These are phyloP conservation scores for Embidobia sp. DNA, from an alignment of 2,888 invertebrate species.

Conservation along the genomic window DNA sequence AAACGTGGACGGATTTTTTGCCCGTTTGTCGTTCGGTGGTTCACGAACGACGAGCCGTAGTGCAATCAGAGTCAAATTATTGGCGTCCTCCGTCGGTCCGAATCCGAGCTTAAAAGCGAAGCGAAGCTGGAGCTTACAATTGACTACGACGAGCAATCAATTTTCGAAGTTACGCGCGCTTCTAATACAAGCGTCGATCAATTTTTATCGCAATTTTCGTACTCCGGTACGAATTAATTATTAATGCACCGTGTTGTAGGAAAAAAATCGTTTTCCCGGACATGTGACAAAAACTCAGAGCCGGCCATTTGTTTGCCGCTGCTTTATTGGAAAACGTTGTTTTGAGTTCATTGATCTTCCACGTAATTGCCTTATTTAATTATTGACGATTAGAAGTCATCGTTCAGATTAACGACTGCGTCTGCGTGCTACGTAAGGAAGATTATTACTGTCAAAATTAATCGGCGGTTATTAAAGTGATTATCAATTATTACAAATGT, in stretches of 20 bases:
- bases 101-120: conserved; percentile 35
- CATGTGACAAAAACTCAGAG: conserved; percentile 28
- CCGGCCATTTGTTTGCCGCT: neutral
- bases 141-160: conserved; percentile 43
- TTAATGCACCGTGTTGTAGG: neutral
- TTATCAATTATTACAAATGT: too few relatives aligned
- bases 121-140: conserved; percentile 26
- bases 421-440: too few relatives aligned
- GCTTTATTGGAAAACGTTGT: conserved; percentile 10
- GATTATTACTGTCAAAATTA: conserved; percentile 17
- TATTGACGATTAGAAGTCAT: neutral
- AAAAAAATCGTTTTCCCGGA: conserved; percentile 6
- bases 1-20: conserved; percentile 53
- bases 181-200: conserved; percentile 35
- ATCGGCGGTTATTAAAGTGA: conserved; percentile 9
- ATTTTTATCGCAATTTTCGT: conserved; percentile 35
- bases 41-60: conserved; percentile 30
- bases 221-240: conserved; percentile 17
- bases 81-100: conserved; percentile 26
- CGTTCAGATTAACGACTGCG: neutral
- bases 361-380: conserved; percentile 7
- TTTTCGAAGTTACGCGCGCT: conserved; percentile 31
- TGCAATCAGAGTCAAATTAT: conserved; percentile 40
- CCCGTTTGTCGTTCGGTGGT: conserved; percentile 39
- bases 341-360: neutral